Evolutionary conservation across 2,888 invertebrate species (phyloP).

Genomic region (Halictus quadricinctus): DNA sequence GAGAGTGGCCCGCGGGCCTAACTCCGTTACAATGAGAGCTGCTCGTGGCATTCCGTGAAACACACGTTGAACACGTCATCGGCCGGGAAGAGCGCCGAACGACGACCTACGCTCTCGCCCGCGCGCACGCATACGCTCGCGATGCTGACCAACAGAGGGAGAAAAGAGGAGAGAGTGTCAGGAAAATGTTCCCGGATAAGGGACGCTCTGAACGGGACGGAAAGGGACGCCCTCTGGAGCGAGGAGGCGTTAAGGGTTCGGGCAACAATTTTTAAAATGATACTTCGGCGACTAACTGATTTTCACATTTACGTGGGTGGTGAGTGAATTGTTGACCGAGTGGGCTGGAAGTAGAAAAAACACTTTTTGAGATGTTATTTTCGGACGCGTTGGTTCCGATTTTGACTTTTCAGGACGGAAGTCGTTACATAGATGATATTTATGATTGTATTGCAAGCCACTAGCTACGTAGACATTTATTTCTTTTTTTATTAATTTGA

Average conservation of each 20-base stretch:
- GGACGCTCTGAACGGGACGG: too few relatives aligned
- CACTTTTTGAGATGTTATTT: background rate
- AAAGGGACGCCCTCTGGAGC: background rate
- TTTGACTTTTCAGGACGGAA: background rate
- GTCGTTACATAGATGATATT: background rate
- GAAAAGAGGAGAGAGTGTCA: constrained; percentile 14
- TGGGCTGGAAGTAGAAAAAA: background rate
- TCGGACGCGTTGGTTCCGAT: background rate
- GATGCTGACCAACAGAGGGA: background rate
- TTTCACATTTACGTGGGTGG: background rate
- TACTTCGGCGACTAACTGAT: background rate
- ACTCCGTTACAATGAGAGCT: constrained; percentile 77
- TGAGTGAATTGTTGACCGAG: background rate
- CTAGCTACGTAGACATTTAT: too few relatives aligned
- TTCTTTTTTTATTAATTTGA: too few relatives aligned
- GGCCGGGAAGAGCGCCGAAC: constrained; percentile 62
- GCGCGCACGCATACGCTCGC: constrained; percentile 9
- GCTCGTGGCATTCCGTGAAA: constrained; percentile 78
- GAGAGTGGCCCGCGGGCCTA: constrained; percentile 72
- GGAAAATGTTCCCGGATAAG: background rate
- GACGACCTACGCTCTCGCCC: constrained; percentile 37
- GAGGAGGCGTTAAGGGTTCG: background rate
- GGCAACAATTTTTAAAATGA: background rate
- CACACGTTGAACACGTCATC: constrained; percentile 72
- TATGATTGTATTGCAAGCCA: too few relatives aligned